These are phyloP conservation scores for Sciurus niger DNA, from an alignment of 2,113 vertebrate genomes.

Conservation along the genomic window DNA sequence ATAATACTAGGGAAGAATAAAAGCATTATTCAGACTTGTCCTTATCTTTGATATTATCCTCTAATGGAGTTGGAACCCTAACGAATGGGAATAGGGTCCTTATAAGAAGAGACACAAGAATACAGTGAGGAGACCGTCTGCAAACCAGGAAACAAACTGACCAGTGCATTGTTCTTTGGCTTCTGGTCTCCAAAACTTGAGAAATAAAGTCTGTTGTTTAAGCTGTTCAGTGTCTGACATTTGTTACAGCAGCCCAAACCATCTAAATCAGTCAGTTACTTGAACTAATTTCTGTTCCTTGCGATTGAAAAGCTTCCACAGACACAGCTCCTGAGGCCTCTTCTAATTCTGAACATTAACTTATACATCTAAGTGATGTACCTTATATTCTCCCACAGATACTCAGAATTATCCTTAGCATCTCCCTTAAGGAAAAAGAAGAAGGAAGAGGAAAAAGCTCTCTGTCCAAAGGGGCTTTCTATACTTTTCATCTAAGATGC, in stretches of 20 bases:
- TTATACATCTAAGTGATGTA: neutral
- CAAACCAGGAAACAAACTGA: neutral
- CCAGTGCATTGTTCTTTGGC: neutral
- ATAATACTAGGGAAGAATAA: neutral
- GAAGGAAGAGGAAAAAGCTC: neutral
- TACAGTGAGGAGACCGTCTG: neutral
- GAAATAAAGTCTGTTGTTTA: neutral
- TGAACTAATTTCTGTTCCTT: slow-evolving; percentile 21
- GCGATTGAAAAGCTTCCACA: neutral
- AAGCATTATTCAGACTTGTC: neutral
- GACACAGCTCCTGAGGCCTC: neutral
- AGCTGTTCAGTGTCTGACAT: neutral
- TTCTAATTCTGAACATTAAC: neutral
- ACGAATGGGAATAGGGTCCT: neutral
- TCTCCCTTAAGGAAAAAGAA: neutral
- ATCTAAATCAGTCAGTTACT: no score
- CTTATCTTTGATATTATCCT: neutral
- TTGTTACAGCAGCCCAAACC: neutral
- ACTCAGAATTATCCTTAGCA: neutral
- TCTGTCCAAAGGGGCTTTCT: neutral
- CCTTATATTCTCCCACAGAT: neutral
- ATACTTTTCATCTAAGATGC: neutral
- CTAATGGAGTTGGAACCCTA: neutral
- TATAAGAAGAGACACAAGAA: neutral
- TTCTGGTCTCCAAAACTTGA: neutral